Evolutionary conservation across 2,888 invertebrate genomes (phyloP).

Genomic region (Cerceris rybyensis): DNA sequence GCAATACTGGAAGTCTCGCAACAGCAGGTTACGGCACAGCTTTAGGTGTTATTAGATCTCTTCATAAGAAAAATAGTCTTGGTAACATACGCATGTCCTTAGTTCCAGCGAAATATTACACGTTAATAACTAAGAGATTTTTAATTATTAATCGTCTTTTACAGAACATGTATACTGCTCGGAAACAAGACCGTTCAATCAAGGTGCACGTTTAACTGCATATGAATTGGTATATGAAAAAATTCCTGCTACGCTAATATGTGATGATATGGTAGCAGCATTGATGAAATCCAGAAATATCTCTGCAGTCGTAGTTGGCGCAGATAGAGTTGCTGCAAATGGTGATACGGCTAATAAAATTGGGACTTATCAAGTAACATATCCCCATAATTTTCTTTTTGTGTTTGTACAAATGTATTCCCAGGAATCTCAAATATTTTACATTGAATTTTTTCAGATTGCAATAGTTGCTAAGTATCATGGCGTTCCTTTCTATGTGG

Average conservation of each 20-base stretch:
- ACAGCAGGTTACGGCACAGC: slow-evolving; percentile 99
- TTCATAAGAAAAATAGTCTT: slow-evolving; percentile 88
- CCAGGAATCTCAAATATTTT: background rate
- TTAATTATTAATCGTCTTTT: slow-evolving; percentile 65
- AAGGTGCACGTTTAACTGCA: slow-evolving; percentile 97
- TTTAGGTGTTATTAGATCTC: slow-evolving; percentile 94
- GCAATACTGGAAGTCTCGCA: slow-evolving; percentile 98
- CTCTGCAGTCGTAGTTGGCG: slow-evolving; percentile 97
- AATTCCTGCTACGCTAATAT: slow-evolving; percentile 95
- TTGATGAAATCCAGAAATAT: slow-evolving; percentile 93
- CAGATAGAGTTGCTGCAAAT: slow-evolving; percentile 97
- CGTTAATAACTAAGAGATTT: background rate
- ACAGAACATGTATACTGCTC: slow-evolving; percentile 96
- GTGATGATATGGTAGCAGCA: slow-evolving; percentile 97
- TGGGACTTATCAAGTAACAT: slow-evolving; percentile 92
- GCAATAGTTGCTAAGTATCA: slow-evolving; percentile 96
- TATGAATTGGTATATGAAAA: slow-evolving; percentile 96
- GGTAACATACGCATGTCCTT: slow-evolving; percentile 82
- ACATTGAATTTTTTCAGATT: slow-evolving; percentile 83
- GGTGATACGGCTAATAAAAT: slow-evolving; percentile 99
- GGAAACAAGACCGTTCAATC: slow-evolving; percentile 99
- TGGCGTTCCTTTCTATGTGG: slow-evolving; percentile 96
- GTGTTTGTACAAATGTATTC: too few species aligned
- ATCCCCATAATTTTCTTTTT: too few species aligned
- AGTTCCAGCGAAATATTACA: background rate